Conservation (phyloP, 2,113 vertebrate genomes). For the Macroglossus sobrinus region DNA sequence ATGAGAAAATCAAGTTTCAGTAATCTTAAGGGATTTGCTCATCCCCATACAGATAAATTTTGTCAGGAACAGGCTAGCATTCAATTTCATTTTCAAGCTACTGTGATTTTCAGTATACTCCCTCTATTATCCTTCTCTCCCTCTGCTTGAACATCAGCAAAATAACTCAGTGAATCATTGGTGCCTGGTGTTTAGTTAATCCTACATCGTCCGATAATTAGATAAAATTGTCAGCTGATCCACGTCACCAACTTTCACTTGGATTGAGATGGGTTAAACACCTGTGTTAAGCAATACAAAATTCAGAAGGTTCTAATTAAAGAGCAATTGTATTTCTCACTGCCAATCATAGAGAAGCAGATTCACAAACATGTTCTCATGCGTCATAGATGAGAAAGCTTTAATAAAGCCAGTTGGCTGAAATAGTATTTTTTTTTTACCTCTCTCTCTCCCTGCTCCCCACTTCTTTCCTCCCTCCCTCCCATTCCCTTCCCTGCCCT, state of each 20-base stretch:
- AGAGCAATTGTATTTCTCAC: neutral
- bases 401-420: slow-evolving; percentile 55
- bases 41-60: neutral
- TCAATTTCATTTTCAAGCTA: neutral
- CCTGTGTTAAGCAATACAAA: neutral
- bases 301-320: slow-evolving; percentile 64
- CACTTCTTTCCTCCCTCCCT: too few species aligned
- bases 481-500: too few species aligned
- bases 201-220: neutral
- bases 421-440: neutral
- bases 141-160: neutral
- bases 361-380: slow-evolving; percentile 68
- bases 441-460: neutral
- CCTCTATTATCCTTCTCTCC: too few species aligned
- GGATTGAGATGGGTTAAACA: neutral
- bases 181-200: neutral
- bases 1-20: neutral
- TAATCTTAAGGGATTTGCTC: neutral
- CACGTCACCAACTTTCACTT: neutral
- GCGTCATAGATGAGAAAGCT: slow-evolving; percentile 51
- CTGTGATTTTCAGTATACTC: neutral
- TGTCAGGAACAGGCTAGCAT: neutral
- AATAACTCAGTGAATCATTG: neutral
- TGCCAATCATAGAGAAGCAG: slow-evolving; percentile 58
- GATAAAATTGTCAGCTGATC: neutral